Conservation (phyloP, 2,113 vertebrate species). For the Scatophagus argus region DNA sequence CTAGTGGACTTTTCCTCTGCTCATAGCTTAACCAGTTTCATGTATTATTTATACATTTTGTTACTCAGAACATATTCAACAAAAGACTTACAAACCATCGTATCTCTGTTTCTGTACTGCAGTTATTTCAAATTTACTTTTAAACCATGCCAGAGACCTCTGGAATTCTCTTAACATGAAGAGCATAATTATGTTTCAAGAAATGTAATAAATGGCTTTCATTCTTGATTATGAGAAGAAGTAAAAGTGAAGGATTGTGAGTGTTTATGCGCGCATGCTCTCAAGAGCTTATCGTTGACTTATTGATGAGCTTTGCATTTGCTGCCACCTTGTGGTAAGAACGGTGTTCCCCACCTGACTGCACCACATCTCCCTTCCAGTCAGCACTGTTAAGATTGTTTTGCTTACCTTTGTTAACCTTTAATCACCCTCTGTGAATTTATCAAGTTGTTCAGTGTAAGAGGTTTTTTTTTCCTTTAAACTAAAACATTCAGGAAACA, state of each 20-base stretch:
- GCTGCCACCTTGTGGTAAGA: slow-evolving; percentile 67
- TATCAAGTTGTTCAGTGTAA: slow-evolving; percentile 4
- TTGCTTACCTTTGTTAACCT: slow-evolving; percentile 8
- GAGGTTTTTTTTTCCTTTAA: background rate
- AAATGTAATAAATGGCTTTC: background rate
- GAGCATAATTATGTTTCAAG: background rate
- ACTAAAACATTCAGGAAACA: background rate
- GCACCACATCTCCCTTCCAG: background rate
- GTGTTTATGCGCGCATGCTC: no score
- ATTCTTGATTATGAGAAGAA: background rate
- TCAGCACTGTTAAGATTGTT: background rate
- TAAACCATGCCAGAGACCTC: background rate
- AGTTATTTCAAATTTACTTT: background rate
- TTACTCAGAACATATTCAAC: background rate
- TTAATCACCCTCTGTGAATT: slow-evolving; percentile 6
- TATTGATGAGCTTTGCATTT: slow-evolving; percentile 30
- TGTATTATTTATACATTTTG: no score
- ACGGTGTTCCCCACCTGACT: background rate
- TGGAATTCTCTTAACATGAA: background rate
- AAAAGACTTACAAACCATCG: background rate
- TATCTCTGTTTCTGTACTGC: background rate
- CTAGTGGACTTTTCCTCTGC: no score
- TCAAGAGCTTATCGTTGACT: no score
- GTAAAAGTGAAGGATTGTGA: background rate
- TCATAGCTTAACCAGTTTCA: no score